Base-by-base conservation (phyloP, 2,888 invertebrate genomes). In the Ligdia adustata region DNA sequence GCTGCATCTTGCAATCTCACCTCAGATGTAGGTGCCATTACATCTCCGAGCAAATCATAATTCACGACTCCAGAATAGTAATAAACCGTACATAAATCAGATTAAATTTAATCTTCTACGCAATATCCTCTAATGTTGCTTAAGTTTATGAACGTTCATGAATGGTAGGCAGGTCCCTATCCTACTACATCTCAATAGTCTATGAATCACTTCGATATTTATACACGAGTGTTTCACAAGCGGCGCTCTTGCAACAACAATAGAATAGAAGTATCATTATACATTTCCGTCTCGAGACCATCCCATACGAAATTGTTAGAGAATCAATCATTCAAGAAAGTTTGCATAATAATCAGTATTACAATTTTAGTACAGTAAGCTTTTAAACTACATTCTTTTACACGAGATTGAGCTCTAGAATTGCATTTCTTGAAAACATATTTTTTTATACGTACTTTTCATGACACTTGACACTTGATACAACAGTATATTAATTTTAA, bases 201-300 rank as follows among this genome's bases (percentile, higher is more conserved):
- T 26, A 24, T 47, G 46, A 47, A 35, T 47, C 46, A 47, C 24
- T 16, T 1, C 3, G 29, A 29, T 45, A 45, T 45, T 45, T 33
- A 45, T 28, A 34, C 12, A 2, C 9, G 24, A 20, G 4, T 38
- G 39, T 47, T 47, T 40, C 46, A 47, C 47, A 47, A 47, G 45
- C 32, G 40, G 52, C 55, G 47, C 55, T 51, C 57, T 44, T 44
- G 31, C 22, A 44, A 43, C 31, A 57, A 60, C 55, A 57, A 56
- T 52, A 48, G 55, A 47, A 43, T 53, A 55, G 52, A 55, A 49
- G 52, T 38, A 38, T 45, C 57, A 50, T 55, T 54, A 48, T 20
- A 52, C 34, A 52, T 52, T 47, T 57, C 57, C 60, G 54, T 50
- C 52, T 11, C 15, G 18, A 24, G 22, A 45, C 34, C 15, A 43